phyloP scores from a whole-genome alignment of 2,797 vertebrate genomes.

The Acanthornis magna region DNA sequence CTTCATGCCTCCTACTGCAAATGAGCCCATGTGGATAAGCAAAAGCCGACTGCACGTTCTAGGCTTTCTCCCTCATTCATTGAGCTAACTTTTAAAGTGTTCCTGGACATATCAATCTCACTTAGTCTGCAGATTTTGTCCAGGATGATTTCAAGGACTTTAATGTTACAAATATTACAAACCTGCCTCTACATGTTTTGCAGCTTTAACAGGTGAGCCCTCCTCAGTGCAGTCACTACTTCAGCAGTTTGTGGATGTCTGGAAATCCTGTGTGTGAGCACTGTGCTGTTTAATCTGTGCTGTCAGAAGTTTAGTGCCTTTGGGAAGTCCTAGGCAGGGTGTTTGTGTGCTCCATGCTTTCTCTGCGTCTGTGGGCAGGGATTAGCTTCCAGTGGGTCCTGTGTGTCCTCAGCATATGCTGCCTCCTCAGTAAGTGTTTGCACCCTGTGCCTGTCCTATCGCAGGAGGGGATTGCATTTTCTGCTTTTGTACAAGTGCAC shows the following conservation, averaged over 20 bases:
- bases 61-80: background rate
- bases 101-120: background rate
- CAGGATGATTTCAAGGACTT: background rate
- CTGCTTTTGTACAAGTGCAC: background rate
- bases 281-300: background rate
- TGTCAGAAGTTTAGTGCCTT: background rate
- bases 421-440: background rate
- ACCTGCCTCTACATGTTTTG: background rate
- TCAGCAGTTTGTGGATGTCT: background rate
- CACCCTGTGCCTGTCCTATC: background rate
- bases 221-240: background rate
- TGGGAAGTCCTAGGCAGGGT: background rate
- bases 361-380: background rate
- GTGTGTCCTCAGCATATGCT: background rate
- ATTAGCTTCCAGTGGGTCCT: background rate
- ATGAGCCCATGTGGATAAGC: background rate
- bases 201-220: background rate
- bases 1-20: background rate
- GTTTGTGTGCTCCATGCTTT: fast-evolving
- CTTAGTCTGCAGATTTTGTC: background rate
- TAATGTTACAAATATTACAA: background rate
- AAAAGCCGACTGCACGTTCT: background rate
- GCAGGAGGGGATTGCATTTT: background rate
- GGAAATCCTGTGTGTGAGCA: background rate
- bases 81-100: background rate